These are phyloP conservation scores for Diarsia rubi DNA, from an alignment of 2,888 invertebrate genomes.

Conservation along the genomic window DNA sequence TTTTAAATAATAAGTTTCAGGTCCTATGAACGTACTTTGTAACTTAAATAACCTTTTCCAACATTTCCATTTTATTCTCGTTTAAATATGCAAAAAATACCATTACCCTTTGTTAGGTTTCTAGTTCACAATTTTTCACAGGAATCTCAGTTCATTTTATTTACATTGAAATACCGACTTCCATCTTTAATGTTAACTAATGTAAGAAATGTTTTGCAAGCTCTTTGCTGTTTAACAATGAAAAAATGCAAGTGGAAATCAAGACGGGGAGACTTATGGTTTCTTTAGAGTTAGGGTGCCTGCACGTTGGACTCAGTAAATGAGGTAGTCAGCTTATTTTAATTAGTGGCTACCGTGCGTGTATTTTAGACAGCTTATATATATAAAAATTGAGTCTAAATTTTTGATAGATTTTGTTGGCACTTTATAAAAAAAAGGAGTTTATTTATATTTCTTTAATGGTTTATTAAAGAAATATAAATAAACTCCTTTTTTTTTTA, in stretches of 20 bases:
- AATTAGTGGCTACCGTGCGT: neutral
- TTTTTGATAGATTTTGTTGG: neutral
- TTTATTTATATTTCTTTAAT: neutral
- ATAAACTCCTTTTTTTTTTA: too few species aligned
- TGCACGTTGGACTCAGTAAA: neutral
- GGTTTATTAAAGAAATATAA: too few species aligned
- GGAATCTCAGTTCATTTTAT: slow-evolving; percentile 32
- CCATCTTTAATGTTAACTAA: slow-evolving; percentile 17
- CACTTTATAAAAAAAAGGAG: neutral
- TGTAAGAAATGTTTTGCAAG: slow-evolving; percentile 38
- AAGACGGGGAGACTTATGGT: slow-evolving; percentile 48
- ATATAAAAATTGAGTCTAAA: neutral
- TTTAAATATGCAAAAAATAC: slow-evolving; percentile 45
- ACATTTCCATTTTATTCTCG: slow-evolving; percentile 36
- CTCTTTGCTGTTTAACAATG: slow-evolving; percentile 43
- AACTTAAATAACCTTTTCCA: slow-evolving; percentile 27
- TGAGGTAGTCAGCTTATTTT: neutral
- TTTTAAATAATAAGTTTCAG: slow-evolving; percentile 37
- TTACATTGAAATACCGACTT: slow-evolving; percentile 25
- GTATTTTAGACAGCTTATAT: neutral
- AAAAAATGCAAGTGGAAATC: slow-evolving; percentile 53
- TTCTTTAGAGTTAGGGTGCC: slow-evolving; percentile 15
- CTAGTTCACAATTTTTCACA: slow-evolving; percentile 33
- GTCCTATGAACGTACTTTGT: slow-evolving; percentile 19
- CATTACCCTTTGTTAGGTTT: slow-evolving; percentile 39